Evolutionary conservation across 2,797 vertebrate species (phyloP), one percentile per base, ranked within the genome.

Genomic region (Harpagifer antarcticus): DNA sequence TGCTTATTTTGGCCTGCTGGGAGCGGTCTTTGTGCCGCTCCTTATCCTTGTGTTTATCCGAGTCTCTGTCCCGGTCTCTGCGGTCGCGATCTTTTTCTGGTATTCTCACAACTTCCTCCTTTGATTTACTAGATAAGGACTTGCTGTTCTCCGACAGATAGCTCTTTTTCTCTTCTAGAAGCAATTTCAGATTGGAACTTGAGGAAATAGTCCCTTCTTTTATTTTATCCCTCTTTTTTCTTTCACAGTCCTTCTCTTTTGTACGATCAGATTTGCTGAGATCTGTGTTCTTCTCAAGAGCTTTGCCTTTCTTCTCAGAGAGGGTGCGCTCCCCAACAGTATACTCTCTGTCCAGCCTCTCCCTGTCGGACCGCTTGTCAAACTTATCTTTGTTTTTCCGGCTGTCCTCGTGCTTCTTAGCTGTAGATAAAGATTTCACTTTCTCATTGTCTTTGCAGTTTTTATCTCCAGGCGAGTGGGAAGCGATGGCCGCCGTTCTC

Each of bases 401-500:
- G 92, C 94, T 92, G 37, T 99, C 98, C 42, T 99, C 98, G 7
- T 92, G 74, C 90, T 97, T 99, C 91, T 96, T 99, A 70, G 94
- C 60, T 54, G 88, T 16, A 55, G 91, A 80, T 37, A 86, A 74
- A 58, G 78, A 95, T 93, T 97, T 98, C 40, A 95, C 84, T 88
- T 96, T 99, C 60, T 99, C 98, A 3, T 91, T 94, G 79, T 99
- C 98, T 92, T 96, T 97, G 93, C 97, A 95, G 80, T 91, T 94
- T 87, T 95, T 98, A 87, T 99, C 97, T 81, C 85, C 87, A 54
- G 95, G 94, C 19, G 94, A 95, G 72, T 93, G 93, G 68, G 91
- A 93, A 56, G 90, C 67, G 75, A 85, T 85, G 0, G 86, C 62
- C 65, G 93, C 96, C 0, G 95, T 92, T 72, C 91, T 91, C 8